Evolutionary conservation across 2,888 invertebrate species (phyloP).

Genomic region (Ophion costatus): DNA sequence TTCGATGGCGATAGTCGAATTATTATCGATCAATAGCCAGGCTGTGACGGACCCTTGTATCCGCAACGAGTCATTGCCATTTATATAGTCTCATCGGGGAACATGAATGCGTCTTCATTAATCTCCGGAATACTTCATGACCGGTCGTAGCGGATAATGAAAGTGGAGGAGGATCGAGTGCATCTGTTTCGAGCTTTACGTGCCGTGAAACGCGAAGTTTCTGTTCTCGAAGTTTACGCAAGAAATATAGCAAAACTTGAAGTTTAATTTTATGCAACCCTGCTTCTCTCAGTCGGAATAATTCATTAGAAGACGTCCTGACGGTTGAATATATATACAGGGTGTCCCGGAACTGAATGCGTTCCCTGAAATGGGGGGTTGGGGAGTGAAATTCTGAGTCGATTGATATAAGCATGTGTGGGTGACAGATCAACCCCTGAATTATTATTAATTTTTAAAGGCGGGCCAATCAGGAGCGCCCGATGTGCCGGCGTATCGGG

Average conservation of each 20-base stretch:
- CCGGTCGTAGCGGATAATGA: conserved; percentile 35
- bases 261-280: conserved; percentile 67
- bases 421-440: too few relatives aligned
- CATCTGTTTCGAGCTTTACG: conserved; percentile 39
- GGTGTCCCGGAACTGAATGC: not conserved
- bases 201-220: conserved; percentile 33
- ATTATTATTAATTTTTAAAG: too few relatives aligned
- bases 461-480: too few relatives aligned
- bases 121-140: conserved; percentile 4
- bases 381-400: too few relatives aligned
- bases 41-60: not conserved
- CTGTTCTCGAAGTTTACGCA: conserved; percentile 45
- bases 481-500: too few relatives aligned
- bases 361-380: not conserved
- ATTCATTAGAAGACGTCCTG: conserved; percentile 61
- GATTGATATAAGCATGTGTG: too few relatives aligned
- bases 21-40: not conserved
- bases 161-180: conserved; percentile 18
- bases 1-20: not conserved
- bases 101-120: conserved; percentile 38
- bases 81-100: conserved; percentile 15
- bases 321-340: not conserved
- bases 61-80: conserved; percentile 14
- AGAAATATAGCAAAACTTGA: conserved; percentile 50
- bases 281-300: conserved; percentile 60